Evolutionary conservation across 1,140 invertebrate genomes (phyloP).

Genomic region (Drosophila pandora): DNA sequence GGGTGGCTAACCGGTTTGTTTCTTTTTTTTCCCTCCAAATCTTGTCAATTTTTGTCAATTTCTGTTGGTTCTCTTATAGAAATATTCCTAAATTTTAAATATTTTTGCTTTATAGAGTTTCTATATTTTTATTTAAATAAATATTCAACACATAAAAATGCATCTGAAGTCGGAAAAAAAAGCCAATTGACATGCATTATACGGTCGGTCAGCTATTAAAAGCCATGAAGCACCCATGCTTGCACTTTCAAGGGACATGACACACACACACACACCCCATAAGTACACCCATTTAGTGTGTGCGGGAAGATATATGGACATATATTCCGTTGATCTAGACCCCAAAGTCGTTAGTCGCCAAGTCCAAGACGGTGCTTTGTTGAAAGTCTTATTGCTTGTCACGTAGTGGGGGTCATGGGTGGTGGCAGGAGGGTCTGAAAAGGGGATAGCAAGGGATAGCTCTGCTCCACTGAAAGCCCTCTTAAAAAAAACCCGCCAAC

Average conservation of each 20-base stretch:
- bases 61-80: not conserved
- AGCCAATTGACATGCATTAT: slow-evolving; percentile 67
- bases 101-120: not conserved
- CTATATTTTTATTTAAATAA: not conserved
- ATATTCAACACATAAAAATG: not conserved
- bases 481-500: slow-evolving; percentile 55
- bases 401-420: slow-evolving; percentile 63
- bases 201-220: slow-evolving; percentile 54
- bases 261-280: not conserved
- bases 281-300: not conserved
- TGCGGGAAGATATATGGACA: slow-evolving; percentile 1
- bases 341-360: slow-evolving; percentile 52
- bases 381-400: slow-evolving; percentile 54
- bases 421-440: not conserved
- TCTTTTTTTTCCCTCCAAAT: slow-evolving; percentile 9
- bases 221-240: slow-evolving; percentile 50
- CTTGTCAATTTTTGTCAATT: not conserved
- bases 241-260: slow-evolving; percentile 17
- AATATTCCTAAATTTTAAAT: not conserved
- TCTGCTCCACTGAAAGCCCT: slow-evolving; percentile 8
- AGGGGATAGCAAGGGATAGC: not conserved
- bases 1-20: slow-evolving; percentile 54
- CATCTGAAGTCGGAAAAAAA: slow-evolving; percentile 39
- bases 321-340: slow-evolving; percentile 60
- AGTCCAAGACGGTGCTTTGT: slow-evolving; percentile 38